phyloP scores from a whole-genome alignment of 2,113 vertebrate species.

The Phylloscopus trochilus region DNA sequence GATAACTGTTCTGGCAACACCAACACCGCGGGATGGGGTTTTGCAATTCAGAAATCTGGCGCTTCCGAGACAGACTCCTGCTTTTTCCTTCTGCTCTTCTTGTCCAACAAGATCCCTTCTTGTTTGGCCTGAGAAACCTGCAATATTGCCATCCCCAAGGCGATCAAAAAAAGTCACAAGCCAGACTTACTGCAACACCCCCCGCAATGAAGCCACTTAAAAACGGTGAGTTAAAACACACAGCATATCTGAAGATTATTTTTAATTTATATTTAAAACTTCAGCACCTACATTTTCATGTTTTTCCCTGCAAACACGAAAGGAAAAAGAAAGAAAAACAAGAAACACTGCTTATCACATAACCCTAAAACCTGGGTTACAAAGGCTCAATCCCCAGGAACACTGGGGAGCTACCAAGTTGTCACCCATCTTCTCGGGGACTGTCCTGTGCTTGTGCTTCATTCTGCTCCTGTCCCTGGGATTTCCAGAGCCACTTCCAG shows the following conservation, averaged over 20 bases:
- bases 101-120: conserved; percentile 46
- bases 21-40: not conserved
- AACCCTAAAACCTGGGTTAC: not conserved
- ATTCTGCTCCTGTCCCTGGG: not conserved
- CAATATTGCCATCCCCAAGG: conserved; percentile 24
- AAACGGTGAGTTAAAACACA: not conserved
- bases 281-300: not conserved
- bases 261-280: conserved; percentile 43
- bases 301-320: not conserved
- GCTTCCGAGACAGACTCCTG: not conserved
- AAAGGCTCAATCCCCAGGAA: not conserved
- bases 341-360: not conserved
- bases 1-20: not conserved
- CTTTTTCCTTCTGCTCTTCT: conserved; percentile 30
- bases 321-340: not conserved
- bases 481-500: not conserved
- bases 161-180: not conserved
- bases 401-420: not conserved
- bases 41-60: conserved; percentile 19
- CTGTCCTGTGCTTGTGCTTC: fast-evolving
- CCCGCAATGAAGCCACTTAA: not conserved
- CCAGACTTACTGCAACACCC: not conserved
- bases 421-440: not conserved
- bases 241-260: not conserved
- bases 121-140: conserved; percentile 56